Percentiles rank a stretch among this genome's conserved stretches.
Evolutionary conservation across 2,888 invertebrate genomes (phyloP).

Genomic region (Meiosimyza platycephala): DNA sequence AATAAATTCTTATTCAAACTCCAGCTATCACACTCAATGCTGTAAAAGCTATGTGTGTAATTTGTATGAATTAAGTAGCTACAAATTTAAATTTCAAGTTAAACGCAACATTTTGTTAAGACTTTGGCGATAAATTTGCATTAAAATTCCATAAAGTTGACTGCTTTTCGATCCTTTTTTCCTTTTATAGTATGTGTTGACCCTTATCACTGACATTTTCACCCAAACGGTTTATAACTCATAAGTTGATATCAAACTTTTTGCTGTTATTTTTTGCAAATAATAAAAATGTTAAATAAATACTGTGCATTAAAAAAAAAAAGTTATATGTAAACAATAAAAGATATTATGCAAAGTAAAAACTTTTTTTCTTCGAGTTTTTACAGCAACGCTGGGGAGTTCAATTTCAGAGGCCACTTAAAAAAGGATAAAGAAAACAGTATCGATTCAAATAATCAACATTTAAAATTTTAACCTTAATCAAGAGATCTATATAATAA

Average conservation of each 20-base stretch:
- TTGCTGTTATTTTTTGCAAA: conserved; percentile 13
- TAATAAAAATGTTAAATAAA: conserved; percentile 13
- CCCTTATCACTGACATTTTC: conserved; percentile 26
- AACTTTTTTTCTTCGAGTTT: background rate
- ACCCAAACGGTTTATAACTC: background rate
- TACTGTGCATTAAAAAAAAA: background rate
- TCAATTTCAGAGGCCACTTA: background rate
- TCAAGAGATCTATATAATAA: too few species aligned
- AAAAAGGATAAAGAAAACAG: background rate
- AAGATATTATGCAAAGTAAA: conserved; percentile 19
- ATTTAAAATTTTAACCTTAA: background rate
- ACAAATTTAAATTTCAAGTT: too few species aligned
- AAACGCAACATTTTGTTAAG: too few species aligned
- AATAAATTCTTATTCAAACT: too few species aligned
- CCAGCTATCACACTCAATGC: too few species aligned
- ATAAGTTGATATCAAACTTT: conserved; percentile 27
- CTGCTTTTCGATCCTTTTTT: conserved; percentile 3
- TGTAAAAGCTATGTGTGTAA: too few species aligned
- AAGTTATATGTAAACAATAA: background rate
- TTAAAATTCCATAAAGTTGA: too few species aligned
- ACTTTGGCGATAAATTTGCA: too few species aligned
- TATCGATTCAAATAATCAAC: background rate
- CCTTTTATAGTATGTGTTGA: conserved; percentile 1
- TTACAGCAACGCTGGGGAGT: background rate
- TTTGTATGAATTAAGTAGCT: too few species aligned